Evolutionary conservation across 2,888 invertebrate species (phyloP).

Genomic region (Calephelis perditalis): DNA sequence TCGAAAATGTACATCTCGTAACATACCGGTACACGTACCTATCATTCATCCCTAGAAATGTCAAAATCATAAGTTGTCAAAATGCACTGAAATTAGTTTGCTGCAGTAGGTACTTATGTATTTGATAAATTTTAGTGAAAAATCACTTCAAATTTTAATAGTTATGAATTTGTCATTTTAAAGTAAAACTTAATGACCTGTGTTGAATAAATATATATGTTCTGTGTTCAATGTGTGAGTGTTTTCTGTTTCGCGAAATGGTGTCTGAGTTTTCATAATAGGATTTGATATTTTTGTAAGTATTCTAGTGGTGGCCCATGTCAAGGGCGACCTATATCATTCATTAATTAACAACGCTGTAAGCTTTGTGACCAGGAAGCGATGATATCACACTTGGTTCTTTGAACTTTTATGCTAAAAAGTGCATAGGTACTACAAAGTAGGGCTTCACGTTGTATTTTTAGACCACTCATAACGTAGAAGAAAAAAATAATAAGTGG

Average conservation of each 20-base stretch:
- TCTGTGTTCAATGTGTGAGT: slow-evolving; percentile 32
- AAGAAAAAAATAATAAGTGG: slow-evolving; percentile 40
- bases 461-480: slow-evolving; percentile 48
- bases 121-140: slow-evolving; percentile 46
- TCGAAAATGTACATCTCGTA: no score
- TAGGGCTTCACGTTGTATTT: slow-evolving; percentile 61
- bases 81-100: slow-evolving; percentile 41
- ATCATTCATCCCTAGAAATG: no score
- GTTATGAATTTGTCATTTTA: slow-evolving; percentile 34
- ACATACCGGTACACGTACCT: no score
- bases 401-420: slow-evolving; percentile 41
- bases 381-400: slow-evolving; percentile 60
- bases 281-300: slow-evolving; percentile 25
- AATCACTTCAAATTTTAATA: slow-evolving; percentile 34
- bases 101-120: slow-evolving; percentile 27
- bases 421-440: slow-evolving; percentile 29
- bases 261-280: slow-evolving; percentile 21
- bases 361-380: slow-evolving; percentile 49
- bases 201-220: slow-evolving; percentile 36
- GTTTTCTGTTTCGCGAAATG: slow-evolving; percentile 24
- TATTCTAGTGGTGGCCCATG: slow-evolving; percentile 32
- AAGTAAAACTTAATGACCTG: slow-evolving; percentile 32
- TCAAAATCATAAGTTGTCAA: slow-evolving; percentile 38
- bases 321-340: slow-evolving; percentile 37
- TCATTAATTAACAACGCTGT: slow-evolving; percentile 42